phyloP scores from a whole-genome alignment of 2,888 invertebrate species.

The Tenthredo mesomela region DNA sequence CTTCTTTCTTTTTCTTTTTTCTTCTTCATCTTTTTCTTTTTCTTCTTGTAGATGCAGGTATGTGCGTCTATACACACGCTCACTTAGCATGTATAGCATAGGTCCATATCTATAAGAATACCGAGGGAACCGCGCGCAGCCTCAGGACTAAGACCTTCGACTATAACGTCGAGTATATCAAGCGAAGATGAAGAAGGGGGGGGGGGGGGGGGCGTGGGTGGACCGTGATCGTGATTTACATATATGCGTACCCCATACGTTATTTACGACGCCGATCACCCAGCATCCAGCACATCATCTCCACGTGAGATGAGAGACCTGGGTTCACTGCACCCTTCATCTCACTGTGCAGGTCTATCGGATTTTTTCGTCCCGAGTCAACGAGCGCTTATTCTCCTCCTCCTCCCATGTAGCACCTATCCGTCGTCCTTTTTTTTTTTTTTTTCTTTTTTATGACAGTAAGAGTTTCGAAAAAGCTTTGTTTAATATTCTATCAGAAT shows the following conservation, averaged over 20 bases:
- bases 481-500: neutral
- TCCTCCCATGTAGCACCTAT: neutral
- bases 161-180: conserved; percentile 36
- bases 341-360: neutral
- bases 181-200: conserved; percentile 59
- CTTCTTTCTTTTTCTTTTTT: neutral
- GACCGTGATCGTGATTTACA: conserved; percentile 76
- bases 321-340: conserved; percentile 34
- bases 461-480: neutral
- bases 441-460: neutral
- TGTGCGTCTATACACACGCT: conserved; percentile 8
- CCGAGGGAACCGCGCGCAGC: neutral
- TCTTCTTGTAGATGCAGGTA: neutral
- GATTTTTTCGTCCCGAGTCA: neutral
- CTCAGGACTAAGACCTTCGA: neutral
- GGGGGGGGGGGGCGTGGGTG: conserved; percentile 76
- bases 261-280: conserved; percentile 76
- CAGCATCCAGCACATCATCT: conserved; percentile 72
- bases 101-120: conserved; percentile 21
- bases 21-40: neutral
- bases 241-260: conserved; percentile 75
- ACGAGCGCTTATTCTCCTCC: neutral
- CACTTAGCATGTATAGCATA: conserved; percentile 21
- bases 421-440: neutral
- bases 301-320: conserved; percentile 45